Conservation (phyloP, 2,888 invertebrate genomes). For the Hyposoter dolosus region DNA sequence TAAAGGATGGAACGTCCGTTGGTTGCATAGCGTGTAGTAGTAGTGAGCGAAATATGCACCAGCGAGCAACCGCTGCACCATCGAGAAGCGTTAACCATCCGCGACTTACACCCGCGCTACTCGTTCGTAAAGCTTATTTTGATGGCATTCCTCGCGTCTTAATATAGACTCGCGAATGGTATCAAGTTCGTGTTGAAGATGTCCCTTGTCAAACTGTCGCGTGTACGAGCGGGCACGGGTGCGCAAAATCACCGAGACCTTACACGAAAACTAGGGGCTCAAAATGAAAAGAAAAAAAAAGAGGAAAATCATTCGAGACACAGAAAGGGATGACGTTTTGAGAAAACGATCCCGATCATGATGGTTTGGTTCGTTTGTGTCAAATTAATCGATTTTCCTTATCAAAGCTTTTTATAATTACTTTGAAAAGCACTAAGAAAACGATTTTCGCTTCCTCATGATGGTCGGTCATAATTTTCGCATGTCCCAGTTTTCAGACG, state of each 20-base stretch:
- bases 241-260: conserved; percentile 49
- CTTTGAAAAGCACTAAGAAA: not conserved
- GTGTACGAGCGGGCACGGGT: conserved; percentile 66
- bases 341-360: conserved; percentile 33
- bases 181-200: conserved; percentile 78
- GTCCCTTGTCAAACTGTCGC: conserved; percentile 73
- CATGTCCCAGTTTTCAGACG: not conserved
- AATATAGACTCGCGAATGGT: conserved; percentile 81
- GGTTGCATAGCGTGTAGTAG: conserved; percentile 18
- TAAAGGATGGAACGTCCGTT: conserved; percentile 20
- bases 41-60: conserved; percentile 25
- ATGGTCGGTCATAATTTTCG: not conserved
- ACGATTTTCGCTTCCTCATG: not conserved
- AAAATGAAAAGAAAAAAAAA: conserved; percentile 33
- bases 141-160: conserved; percentile 81
- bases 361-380: conserved; percentile 17
- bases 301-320: conserved; percentile 51
- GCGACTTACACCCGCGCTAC: conserved; percentile 65
- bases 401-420: not conserved
- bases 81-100: conserved; percentile 73
- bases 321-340: conserved; percentile 49
- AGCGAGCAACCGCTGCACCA: conserved; percentile 44
- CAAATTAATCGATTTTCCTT: conserved; percentile 30
- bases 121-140: conserved; percentile 80
- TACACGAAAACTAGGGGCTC: conserved; percentile 47